phyloP scores from a whole-genome alignment of 2,113 vertebrate genomes.

The Tetrax tetrax region DNA sequence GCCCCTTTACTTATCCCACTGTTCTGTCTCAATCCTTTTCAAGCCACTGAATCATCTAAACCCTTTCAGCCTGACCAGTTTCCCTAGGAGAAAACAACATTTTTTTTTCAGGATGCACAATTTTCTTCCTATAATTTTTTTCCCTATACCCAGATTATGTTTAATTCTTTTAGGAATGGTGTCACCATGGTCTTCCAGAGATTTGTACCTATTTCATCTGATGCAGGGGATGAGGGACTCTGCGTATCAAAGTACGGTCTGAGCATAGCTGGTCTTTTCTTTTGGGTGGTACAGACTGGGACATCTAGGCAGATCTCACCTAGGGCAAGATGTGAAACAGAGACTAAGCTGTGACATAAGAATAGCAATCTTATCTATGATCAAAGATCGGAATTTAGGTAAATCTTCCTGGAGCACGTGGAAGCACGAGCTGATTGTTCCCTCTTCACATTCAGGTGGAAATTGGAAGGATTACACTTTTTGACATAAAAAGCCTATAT shows the following conservation, averaged over 20 bases:
- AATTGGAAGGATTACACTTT: background rate
- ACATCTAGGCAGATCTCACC: background rate
- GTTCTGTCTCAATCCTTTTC: background rate
- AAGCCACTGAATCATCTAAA: background rate
- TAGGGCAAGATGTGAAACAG: background rate
- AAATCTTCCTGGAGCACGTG: background rate
- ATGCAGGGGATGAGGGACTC: background rate
- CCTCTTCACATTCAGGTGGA: background rate
- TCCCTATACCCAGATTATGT: background rate
- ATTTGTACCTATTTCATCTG: background rate
- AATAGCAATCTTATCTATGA: background rate
- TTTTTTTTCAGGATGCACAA: background rate
- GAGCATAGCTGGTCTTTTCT: background rate
- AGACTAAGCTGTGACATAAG: rapidly evolving
- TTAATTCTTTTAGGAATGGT: background rate
- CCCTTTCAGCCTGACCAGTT: background rate
- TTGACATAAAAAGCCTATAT: background rate
- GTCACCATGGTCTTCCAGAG: background rate
- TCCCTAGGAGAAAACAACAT: rapidly evolving
- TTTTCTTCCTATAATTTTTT: background rate
- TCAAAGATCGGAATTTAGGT: background rate
- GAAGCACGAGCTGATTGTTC: background rate
- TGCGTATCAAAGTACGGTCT: background rate
- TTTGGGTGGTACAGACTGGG: background rate
- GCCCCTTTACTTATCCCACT: background rate